Percentiles rank a stretch among this genome's conserved stretches.
Conservation (phyloP, 1,140 invertebrate genomes). For the Brachystomella parvula region DNA sequence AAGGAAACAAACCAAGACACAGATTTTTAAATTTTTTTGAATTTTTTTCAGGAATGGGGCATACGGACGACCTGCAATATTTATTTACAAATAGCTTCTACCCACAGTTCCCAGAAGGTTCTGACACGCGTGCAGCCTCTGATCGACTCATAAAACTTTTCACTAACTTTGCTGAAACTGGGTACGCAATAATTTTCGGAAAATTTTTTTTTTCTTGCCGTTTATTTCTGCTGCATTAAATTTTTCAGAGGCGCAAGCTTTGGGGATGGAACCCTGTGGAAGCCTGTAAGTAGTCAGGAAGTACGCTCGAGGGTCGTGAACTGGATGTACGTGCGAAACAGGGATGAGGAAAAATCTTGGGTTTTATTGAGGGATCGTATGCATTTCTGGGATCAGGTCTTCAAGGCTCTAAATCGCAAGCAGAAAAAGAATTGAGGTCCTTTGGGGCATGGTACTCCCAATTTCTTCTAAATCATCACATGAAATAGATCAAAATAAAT, state of each 20-base stretch:
- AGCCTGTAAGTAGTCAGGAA: neutral
- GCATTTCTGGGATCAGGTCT: too few species aligned
- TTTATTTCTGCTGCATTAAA: neutral
- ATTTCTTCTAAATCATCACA: too few species aligned
- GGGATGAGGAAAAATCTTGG: too few species aligned
- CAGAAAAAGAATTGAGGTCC: too few species aligned
- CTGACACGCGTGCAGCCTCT: neutral
- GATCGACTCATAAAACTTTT: neutral
- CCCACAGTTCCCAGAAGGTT: neutral
- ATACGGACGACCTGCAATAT: constrained; percentile 3
- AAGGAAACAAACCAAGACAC: too few species aligned
- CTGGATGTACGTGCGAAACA: neutral
- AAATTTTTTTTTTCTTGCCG: neutral
- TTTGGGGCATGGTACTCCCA: too few species aligned
- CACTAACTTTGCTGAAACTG: neutral
- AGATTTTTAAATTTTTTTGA: neutral
- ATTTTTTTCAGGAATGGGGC: neutral
- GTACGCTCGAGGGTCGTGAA: neutral
- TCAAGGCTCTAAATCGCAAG: too few species aligned
- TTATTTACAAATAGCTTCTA: neutral
- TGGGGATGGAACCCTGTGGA: neutral
- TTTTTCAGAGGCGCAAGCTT: neutral
- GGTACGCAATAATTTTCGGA: neutral
- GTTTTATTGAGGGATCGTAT: too few species aligned
- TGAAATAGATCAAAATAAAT: too few species aligned